A percentile compares a stretch with the other conserved stretches of the same genome.
These are phyloP conservation scores for Callorhinus ursinus DNA, from an alignment of 2,113 vertebrate genomes.

Conservation along the genomic window DNA sequence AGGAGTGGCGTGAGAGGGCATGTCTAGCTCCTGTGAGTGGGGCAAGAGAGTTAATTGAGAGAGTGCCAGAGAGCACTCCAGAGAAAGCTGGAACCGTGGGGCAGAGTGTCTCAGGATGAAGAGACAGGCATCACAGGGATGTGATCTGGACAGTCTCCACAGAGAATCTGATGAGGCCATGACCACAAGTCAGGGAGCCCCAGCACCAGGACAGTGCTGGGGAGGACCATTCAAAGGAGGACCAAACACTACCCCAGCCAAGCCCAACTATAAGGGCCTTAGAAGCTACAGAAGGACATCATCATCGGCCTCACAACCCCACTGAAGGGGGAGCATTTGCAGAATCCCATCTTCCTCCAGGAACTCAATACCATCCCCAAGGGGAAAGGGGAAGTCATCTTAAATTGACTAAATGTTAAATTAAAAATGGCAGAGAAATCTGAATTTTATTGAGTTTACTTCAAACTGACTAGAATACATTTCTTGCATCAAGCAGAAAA, in stretches of 20 bases:
- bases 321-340: not conserved
- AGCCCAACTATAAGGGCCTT: fast-evolving
- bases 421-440: constrained; percentile 1
- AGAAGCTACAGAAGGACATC: not conserved
- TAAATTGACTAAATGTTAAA: not conserved
- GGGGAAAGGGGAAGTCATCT: not conserved
- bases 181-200: not conserved
- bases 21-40: not conserved
- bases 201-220: not conserved
- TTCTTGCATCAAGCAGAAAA: constrained; percentile 45
- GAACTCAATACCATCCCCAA: not conserved
- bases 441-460: not conserved
- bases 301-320: not conserved
- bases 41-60: not conserved
- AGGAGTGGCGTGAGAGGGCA: not conserved
- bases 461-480: constrained; percentile 38
- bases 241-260: not conserved
- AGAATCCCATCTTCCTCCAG: not conserved
- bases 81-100: not conserved
- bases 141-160: not conserved
- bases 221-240: not conserved
- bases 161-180: not conserved
- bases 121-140: not conserved
- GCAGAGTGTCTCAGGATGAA: not conserved
- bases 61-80: not conserved